Evolutionary conservation across 2,113 vertebrate species (phyloP).

Genomic region (Gallinago media): DNA sequence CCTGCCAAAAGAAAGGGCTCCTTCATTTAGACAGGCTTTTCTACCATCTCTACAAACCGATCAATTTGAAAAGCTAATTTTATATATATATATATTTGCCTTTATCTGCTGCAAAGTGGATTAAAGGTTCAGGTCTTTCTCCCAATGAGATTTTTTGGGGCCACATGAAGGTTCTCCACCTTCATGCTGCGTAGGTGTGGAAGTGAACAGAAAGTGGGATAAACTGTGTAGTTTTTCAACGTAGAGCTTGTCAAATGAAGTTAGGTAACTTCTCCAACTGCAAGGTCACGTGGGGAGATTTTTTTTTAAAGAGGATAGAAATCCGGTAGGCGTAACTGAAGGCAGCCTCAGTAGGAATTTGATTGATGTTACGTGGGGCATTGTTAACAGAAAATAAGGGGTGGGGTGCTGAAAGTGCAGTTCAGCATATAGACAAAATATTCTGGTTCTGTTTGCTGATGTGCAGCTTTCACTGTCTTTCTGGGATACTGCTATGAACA

Average conservation of each 20-base stretch:
- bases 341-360: background rate
- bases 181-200: background rate
- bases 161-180: fast-evolving
- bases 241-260: background rate
- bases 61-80: background rate
- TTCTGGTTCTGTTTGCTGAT: background rate
- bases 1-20: background rate
- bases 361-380: background rate
- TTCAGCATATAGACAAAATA: background rate
- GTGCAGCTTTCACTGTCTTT: background rate
- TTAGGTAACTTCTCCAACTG: background rate
- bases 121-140: background rate
- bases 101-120: background rate
- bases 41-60: background rate
- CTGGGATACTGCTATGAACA: background rate
- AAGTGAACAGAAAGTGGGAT: background rate
- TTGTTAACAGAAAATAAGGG: background rate
- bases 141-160: fast-evolving
- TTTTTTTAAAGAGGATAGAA: background rate
- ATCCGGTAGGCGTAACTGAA: background rate
- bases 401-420: background rate
- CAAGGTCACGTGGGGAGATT: background rate
- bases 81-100: background rate
- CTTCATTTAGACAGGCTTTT: background rate
- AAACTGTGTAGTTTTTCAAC: background rate